Evolutionary conservation across 2,113 vertebrate genomes (phyloP).

Genomic region (Martes martes): DNA sequence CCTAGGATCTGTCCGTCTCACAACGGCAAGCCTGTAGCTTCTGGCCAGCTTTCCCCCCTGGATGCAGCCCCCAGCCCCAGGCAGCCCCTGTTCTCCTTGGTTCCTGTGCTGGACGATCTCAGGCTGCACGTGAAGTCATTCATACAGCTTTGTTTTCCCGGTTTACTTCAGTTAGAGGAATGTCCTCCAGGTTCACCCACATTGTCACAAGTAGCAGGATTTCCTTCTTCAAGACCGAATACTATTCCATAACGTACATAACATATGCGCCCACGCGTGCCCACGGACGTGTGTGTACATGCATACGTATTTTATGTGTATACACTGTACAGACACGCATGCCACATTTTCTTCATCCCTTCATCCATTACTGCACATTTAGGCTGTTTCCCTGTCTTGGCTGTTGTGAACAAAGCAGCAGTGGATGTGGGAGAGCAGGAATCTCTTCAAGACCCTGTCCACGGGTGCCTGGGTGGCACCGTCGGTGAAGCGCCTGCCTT

Average conservation of each 20-base stretch:
- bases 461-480: too few species aligned
- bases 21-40: neutral
- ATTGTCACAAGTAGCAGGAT: neutral
- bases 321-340: neutral
- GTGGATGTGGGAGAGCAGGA: neutral
- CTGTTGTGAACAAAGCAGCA: neutral
- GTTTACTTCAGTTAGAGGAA: neutral
- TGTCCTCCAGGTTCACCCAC: neutral
- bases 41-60: neutral
- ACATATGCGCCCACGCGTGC: neutral
- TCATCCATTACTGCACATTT: neutral
- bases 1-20: neutral
- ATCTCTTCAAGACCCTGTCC: neutral
- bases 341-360: neutral
- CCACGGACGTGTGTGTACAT: rapidly evolving
- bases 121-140: neutral
- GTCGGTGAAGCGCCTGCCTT: neutral
- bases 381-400: neutral
- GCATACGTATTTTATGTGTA: too few species aligned
- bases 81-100: neutral
- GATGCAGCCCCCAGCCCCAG: neutral
- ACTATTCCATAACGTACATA: neutral
- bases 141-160: neutral
- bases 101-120: neutral
- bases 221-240: neutral